These are phyloP conservation scores for Apamea sordens DNA, from an alignment of 2,888 invertebrate species.

Conservation along the genomic window DNA sequence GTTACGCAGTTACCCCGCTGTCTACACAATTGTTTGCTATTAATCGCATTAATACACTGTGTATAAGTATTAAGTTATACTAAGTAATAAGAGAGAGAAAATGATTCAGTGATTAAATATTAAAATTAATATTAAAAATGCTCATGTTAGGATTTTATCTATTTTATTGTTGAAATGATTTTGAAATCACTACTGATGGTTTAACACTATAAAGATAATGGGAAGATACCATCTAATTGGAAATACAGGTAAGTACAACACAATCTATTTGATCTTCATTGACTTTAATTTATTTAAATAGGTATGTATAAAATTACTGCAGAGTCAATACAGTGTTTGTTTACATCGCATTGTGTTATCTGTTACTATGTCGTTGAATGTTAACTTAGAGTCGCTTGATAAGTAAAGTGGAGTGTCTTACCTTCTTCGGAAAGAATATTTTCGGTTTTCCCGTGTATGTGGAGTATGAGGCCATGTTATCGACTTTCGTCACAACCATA, in stretches of 20 bases:
- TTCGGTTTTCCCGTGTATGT: constrained; percentile 89
- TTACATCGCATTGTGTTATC: constrained; percentile 61
- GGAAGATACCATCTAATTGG: constrained; percentile 31
- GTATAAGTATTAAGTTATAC: neutral
- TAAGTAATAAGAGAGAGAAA: neutral
- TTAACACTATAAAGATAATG: neutral
- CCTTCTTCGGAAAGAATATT: constrained; percentile 89
- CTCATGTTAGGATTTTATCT: neutral
- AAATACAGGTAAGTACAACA: constrained; percentile 20
- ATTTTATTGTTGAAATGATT: neutral
- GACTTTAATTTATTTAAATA: constrained; percentile 30
- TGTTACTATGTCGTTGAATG: constrained; percentile 59
- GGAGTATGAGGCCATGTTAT: constrained; percentile 89
- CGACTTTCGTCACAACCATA: constrained; percentile 89
- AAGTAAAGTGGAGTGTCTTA: constrained; percentile 72
- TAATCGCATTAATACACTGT: neutral
- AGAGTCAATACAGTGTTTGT: constrained; percentile 56
- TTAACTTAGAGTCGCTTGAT: constrained; percentile 51
- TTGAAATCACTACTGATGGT: constrained; percentile 14
- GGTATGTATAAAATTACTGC: constrained; percentile 31
- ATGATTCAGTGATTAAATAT: neutral
- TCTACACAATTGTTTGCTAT: constrained; percentile 5
- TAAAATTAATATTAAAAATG: neutral
- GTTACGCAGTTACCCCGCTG: neutral
- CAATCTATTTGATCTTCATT: constrained; percentile 28